These are phyloP conservation scores for Cheirogaleus medius DNA, from an alignment of 2,113 vertebrate genomes.

Conservation along the genomic window DNA sequence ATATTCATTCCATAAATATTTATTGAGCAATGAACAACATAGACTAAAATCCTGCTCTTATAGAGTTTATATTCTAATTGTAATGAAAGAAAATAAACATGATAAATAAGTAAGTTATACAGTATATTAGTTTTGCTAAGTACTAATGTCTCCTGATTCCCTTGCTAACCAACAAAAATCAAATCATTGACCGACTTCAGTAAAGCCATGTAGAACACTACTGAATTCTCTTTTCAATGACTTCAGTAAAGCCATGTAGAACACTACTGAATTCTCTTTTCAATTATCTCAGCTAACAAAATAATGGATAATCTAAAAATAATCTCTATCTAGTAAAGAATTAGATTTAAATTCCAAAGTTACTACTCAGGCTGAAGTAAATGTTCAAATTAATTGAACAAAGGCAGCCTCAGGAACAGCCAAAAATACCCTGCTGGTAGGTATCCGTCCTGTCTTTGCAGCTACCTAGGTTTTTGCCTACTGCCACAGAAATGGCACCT, in stretches of 20 bases:
- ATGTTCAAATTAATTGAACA: neutral
- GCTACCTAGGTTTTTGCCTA: neutral
- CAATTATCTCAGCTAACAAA: neutral
- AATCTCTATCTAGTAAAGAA: neutral
- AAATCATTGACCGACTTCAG: neutral
- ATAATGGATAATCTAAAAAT: neutral
- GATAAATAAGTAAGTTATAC: neutral
- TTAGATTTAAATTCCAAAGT: neutral
- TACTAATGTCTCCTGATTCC: neutral
- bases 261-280: neutral
- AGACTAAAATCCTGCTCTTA: neutral
- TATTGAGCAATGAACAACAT: neutral
- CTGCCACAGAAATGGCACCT: neutral
- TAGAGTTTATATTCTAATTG: neutral
- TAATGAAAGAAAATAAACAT: neutral
- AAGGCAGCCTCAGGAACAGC: neutral
- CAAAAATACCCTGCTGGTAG: neutral
- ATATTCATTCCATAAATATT: neutral
- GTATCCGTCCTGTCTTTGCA: neutral
- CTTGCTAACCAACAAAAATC: neutral
- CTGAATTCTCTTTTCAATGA: neutral
- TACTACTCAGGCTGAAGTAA: neutral
- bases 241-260: neutral
- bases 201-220: neutral
- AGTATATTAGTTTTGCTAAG: neutral